Evolutionary conservation across 2,888 invertebrate genomes (phyloP).

Genomic region (Tipula lateralis): DNA sequence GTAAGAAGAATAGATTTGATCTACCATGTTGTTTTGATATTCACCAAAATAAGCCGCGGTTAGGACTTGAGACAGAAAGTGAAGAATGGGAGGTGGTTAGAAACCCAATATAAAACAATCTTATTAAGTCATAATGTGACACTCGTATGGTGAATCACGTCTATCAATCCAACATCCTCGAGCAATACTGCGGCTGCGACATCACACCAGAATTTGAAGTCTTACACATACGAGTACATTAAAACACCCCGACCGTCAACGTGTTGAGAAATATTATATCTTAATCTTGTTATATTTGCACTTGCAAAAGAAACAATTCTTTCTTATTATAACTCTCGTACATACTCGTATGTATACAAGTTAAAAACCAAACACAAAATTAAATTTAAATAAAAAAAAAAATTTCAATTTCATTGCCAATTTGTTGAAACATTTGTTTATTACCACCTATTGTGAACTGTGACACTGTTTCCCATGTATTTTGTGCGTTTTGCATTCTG

Average conservation of each 20-base stretch:
- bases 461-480: slow-evolving; percentile 26
- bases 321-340: neutral
- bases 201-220: no score
- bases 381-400: slow-evolving; percentile 9
- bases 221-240: no score
- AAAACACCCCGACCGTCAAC: neutral
- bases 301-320: neutral
- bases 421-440: slow-evolving; percentile 28
- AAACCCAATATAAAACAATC: no score
- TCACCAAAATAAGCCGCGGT: no score
- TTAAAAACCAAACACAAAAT: neutral
- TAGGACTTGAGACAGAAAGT: no score
- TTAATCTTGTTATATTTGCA: neutral
- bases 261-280: neutral
- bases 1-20: no score
- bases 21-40: no score
- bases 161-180: no score
- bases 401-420: slow-evolving; percentile 29
- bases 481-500: neutral
- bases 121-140: no score
- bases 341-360: neutral
- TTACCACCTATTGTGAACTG: slow-evolving; percentile 29
- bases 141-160: no score
- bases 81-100: no score
- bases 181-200: no score